Evolutionary conservation across 2,113 vertebrate species (phyloP).

Genomic region (Chauna torquata): DNA sequence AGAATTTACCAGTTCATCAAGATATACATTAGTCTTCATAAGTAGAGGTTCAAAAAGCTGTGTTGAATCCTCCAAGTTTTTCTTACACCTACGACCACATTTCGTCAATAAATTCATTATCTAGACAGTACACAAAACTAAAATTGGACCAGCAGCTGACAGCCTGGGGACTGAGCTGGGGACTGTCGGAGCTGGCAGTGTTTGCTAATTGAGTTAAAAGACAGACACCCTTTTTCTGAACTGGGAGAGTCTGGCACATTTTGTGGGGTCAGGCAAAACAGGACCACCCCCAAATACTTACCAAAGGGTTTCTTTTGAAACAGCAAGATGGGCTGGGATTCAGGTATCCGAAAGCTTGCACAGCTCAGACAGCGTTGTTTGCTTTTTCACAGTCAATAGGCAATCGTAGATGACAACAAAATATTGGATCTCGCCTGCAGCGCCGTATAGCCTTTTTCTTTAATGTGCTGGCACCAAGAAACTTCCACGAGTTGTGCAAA

Average conservation of each 20-base stretch:
- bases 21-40: not conserved
- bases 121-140: conserved; percentile 49
- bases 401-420: conserved; percentile 39
- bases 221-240: not conserved
- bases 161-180: conserved; percentile 50
- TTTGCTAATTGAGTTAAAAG: conserved; percentile 24
- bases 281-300: not conserved
- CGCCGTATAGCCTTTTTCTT: conserved; percentile 22
- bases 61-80: conserved; percentile 16
- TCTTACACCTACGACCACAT: conserved; percentile 54
- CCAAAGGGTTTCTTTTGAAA: not conserved
- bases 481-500: conserved; percentile 56
- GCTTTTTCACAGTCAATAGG: conserved; percentile 61
- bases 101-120: conserved; percentile 61
- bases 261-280: not conserved
- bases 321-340: not conserved
- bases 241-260: conserved; percentile 8
- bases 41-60: conserved; percentile 14
- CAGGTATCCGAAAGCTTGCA: conserved; percentile 9
- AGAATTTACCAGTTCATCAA: not conserved
- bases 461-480: conserved; percentile 41
- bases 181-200: conserved; percentile 33
- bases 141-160: conserved; percentile 58
- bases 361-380: conserved; percentile 23
- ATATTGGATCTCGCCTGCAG: conserved; percentile 46